phyloP scores from a whole-genome alignment of 1,140 invertebrate species.

The Meloidogyne chitwoodi region DNA sequence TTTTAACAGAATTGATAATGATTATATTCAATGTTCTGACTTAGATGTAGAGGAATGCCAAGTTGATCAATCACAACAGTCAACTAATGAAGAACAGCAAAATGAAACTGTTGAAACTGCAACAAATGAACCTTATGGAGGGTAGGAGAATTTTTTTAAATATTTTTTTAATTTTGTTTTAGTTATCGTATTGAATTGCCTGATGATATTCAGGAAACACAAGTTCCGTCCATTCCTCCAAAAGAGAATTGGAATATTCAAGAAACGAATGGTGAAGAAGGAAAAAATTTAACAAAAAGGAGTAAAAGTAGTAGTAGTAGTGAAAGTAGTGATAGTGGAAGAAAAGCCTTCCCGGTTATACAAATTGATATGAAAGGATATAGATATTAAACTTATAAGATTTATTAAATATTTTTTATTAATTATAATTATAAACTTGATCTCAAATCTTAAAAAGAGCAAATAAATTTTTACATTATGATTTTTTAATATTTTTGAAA shows the following conservation, averaged over 20 bases:
- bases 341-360: slow-evolving; percentile 48
- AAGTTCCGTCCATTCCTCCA: not conserved
- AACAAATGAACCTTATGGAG: not conserved
- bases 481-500: no score
- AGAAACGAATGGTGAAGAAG: not conserved
- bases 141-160: not conserved
- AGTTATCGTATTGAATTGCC: slow-evolving; percentile 32
- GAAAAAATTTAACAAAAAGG: not conserved
- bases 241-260: not conserved
- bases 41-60: slow-evolving; percentile 44
- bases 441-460: not conserved
- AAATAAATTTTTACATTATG: no score
- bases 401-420: no score
- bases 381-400: slow-evolving; percentile 47
- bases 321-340: slow-evolving; percentile 52
- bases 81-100: not conserved
- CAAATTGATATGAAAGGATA: slow-evolving; percentile 59
- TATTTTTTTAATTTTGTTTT: not conserved
- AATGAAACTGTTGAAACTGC: not conserved
- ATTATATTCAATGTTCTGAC: slow-evolving; percentile 56
- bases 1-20: slow-evolving; percentile 46
- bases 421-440: no score
- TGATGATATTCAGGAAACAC: not conserved
- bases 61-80: not conserved
- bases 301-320: slow-evolving; percentile 32